Evolutionary conservation across 2,113 vertebrate genomes (phyloP).

Genomic region (Cyprinodon tularosa): DNA sequence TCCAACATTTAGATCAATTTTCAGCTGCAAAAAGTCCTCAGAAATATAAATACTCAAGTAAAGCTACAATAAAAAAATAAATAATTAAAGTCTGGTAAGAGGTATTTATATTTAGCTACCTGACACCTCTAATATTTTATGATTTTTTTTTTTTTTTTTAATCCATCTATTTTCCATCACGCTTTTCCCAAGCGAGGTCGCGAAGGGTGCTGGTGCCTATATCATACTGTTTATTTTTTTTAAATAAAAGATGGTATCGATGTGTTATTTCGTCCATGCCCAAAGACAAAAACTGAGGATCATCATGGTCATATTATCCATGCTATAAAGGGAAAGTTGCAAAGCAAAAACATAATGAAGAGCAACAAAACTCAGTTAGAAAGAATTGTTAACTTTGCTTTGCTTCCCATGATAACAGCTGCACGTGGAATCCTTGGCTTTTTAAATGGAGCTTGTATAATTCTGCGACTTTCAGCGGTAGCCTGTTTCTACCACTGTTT

Average conservation of each 20-base stretch:
- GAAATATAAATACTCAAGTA: too few species aligned
- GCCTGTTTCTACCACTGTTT: slow-evolving; percentile 16
- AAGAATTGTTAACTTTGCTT: slow-evolving; percentile 40
- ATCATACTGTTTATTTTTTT: too few species aligned
- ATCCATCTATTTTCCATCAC: too few species aligned
- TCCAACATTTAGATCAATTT: too few species aligned
- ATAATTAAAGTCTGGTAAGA: not conserved
- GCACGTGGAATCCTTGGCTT: slow-evolving; percentile 37
- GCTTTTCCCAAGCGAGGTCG: too few species aligned
- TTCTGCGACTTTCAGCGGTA: slow-evolving; percentile 35
- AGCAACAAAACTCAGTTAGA: slow-evolving; percentile 14
- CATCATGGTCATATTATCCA: not conserved
- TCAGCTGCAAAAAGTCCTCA: too few species aligned
- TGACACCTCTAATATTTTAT: too few species aligned
- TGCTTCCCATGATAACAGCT: slow-evolving; percentile 13
- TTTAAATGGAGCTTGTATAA: slow-evolving; percentile 53
- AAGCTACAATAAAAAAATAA: not conserved
- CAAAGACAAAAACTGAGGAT: not conserved
- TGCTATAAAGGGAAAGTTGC: not conserved
- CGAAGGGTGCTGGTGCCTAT: too few species aligned
- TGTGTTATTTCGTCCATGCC: too few species aligned
- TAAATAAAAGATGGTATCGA: too few species aligned
- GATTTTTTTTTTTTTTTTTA: too few species aligned
- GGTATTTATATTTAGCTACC: too few species aligned
- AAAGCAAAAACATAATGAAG: slow-evolving; percentile 10